Conservation (phyloP, 1,140 invertebrate species). For the Brachionus sp. region DNA sequence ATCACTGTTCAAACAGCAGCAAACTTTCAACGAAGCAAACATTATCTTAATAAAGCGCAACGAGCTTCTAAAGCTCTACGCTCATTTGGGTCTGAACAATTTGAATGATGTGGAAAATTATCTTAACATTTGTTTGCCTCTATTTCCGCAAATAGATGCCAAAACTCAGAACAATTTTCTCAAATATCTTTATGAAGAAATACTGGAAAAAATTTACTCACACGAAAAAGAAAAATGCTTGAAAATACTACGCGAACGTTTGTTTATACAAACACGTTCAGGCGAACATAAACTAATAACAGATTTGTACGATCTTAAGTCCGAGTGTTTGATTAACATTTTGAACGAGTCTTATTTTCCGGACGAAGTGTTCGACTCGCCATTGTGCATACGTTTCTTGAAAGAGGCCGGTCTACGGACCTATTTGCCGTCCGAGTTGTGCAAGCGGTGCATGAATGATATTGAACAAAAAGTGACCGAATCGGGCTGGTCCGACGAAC, state of each 20-base stretch:
- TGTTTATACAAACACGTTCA: not conserved
- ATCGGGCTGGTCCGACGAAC: not conserved
- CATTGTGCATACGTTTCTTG: not conserved
- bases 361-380: conserved; percentile 31
- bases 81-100: conserved; percentile 17
- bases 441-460: conserved; percentile 30
- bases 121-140: conserved; percentile 24
- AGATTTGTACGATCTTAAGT: conserved; percentile 32
- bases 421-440: conserved; percentile 31
- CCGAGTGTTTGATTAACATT: not conserved
- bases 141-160: not conserved
- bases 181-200: conserved; percentile 37
- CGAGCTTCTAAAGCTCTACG: conserved; percentile 23
- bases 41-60: not conserved
- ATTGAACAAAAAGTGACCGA: conserved; percentile 4
- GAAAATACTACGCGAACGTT: conserved; percentile 2
- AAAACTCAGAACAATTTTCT: conserved; percentile 40
- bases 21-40: not conserved
- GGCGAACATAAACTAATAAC: conserved; percentile 19
- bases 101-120: conserved; percentile 30
- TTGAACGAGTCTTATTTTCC: conserved; percentile 15
- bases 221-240: conserved; percentile 45
- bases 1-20: not conserved
- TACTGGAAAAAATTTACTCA: conserved; percentile 28
- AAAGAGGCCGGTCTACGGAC: conserved; percentile 33